These are phyloP conservation scores for Heterochromis multidens DNA, from an alignment of 2,113 vertebrate genomes.

Conservation along the genomic window DNA sequence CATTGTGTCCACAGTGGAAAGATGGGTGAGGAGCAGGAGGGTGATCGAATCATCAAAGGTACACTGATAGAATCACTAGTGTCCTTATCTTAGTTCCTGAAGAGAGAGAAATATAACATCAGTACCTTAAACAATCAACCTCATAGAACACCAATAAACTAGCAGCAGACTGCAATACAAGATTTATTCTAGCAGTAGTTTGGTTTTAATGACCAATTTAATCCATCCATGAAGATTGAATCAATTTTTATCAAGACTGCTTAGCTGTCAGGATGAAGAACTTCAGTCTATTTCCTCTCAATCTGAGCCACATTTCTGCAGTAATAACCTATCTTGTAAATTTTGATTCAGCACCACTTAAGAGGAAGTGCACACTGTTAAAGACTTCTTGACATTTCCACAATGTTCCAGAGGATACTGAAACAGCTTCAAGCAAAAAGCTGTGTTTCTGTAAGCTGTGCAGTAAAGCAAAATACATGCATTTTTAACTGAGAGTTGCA, in stretches of 20 bases:
- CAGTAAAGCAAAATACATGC: not conserved
- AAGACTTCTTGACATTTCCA: not conserved
- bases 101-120: slow-evolving; percentile 7
- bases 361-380: not conserved
- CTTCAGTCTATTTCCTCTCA: not conserved
- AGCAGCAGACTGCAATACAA: not conserved
- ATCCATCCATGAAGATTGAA: not conserved
- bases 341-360: not conserved
- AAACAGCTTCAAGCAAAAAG: not conserved
- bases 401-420: not conserved
- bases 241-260: not conserved
- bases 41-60: slow-evolving; percentile 38
- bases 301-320: not conserved
- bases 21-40: not conserved
- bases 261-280: not conserved
- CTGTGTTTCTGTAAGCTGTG: not conserved
- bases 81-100: slow-evolving; percentile 79
- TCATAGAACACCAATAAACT: not conserved
- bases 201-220: not conserved
- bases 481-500: not conserved
- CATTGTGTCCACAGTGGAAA: slow-evolving; percentile 22
- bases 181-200: not conserved
- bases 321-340: not conserved
- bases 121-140: not conserved
- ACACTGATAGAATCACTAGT: not conserved